Evolutionary conservation across 2,113 vertebrate genomes (phyloP).

Genomic region (Peromyscus californicus): DNA sequence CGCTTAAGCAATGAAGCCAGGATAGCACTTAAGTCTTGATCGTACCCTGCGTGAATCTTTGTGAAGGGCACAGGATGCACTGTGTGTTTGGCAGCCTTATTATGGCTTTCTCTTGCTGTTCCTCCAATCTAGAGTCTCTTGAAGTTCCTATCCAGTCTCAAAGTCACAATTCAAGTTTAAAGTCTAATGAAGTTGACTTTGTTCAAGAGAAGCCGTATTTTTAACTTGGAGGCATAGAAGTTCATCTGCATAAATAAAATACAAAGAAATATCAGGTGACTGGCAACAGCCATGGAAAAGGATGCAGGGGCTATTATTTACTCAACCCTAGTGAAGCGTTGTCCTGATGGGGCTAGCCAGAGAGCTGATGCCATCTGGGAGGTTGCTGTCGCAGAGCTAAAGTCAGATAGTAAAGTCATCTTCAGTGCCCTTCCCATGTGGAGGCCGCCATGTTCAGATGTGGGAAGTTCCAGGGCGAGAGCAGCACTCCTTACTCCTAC

Average conservation of each 20-base stretch:
- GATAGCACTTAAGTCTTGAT: not conserved
- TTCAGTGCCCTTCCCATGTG: accelerated
- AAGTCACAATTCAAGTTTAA: conserved; percentile 20
- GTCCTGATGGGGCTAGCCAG: not conserved
- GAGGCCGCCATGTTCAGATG: not conserved
- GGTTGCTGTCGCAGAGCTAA: not conserved
- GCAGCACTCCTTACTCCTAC: not conserved
- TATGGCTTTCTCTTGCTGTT: not conserved
- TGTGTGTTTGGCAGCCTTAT: not conserved
- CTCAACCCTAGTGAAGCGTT: not conserved
- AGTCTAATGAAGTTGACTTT: not conserved
- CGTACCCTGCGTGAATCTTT: not conserved
- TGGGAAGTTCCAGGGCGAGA: not conserved
- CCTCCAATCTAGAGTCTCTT: conserved; percentile 11
- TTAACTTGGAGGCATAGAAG: conserved; percentile 12
- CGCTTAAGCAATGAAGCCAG: not conserved
- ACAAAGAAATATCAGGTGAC: not conserved
- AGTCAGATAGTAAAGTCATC: not conserved
- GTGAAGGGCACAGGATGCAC: not conserved
- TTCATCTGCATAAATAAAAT: not conserved
- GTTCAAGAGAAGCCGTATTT: conserved; percentile 22
- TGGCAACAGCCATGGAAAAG: not conserved
- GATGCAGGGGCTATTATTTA: not conserved
- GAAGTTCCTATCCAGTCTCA: not conserved
- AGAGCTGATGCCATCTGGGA: not conserved